A percentile compares a stretch with the other conserved stretches of the same genome.
Evolutionary conservation across 2,797 vertebrate genomes (phyloP).

Genomic region (Pseudochirops cupreus): DNA sequence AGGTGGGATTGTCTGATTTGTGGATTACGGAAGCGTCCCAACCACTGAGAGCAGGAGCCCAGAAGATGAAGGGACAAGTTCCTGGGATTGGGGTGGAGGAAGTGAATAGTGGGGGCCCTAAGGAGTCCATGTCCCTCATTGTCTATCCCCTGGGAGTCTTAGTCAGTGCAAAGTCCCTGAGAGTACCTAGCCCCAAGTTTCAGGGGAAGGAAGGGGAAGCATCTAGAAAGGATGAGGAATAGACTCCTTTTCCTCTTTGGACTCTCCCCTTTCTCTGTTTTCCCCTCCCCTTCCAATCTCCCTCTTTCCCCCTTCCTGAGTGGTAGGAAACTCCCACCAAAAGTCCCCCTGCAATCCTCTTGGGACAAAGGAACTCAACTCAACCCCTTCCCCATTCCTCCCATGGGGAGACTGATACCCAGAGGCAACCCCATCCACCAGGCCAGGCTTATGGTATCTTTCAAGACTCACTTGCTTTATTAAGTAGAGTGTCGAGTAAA

Average conservation of each 20-base stretch:
- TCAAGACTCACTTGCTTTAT: slow-evolving; percentile 11
- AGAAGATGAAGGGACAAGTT: neutral
- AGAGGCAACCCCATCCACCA: neutral
- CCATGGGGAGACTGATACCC: neutral
- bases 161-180: neutral
- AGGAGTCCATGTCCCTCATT: neutral
- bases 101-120: neutral
- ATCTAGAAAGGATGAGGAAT: neutral
- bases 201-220: neutral
- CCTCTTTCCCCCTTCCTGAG: slow-evolving; percentile 20
- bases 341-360: slow-evolving; percentile 62
- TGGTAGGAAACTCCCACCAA: slow-evolving; percentile 75
- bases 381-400: neutral
- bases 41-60: neutral
- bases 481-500: neutral
- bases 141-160: neutral
- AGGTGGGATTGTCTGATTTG: neutral
- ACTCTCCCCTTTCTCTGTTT: neutral
- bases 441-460: neutral
- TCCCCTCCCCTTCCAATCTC: neutral
- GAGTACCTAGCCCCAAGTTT: neutral
- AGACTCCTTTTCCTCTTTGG: neutral
- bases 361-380: neutral
- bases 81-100: neutral
- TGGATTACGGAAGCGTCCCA: neutral